Percentiles rank a stretch among this genome's conserved stretches.
phyloP scores from a whole-genome alignment of 2,797 vertebrate genomes.

The Psittacula echo region DNA sequence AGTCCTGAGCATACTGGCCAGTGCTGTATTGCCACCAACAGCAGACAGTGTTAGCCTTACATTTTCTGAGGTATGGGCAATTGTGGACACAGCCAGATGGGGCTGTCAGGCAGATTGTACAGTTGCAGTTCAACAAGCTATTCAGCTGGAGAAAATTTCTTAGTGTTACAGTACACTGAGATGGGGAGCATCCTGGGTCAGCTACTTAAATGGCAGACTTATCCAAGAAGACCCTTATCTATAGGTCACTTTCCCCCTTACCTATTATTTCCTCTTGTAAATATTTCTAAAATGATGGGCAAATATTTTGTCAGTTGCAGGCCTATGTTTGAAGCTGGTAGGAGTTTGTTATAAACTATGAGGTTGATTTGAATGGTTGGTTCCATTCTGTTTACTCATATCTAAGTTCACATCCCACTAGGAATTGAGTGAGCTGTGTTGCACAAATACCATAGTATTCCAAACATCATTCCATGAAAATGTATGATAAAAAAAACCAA shows the following conservation, averaged over 20 bases:
- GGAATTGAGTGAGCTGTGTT: neutral
- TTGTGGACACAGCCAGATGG: neutral
- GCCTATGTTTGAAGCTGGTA: neutral
- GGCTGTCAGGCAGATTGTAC: neutral
- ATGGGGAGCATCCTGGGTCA: neutral
- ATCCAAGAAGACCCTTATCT: neutral
- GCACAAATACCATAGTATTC: neutral
- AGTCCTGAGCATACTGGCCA: neutral
- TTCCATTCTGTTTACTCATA: neutral
- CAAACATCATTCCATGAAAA: neutral
- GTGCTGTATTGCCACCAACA: neutral
- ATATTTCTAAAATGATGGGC: neutral
- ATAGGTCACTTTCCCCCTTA: neutral
- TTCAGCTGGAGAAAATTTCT: neutral
- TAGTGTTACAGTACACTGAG: neutral
- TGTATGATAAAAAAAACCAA: neutral
- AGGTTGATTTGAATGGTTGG: neutral
- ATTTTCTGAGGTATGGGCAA: neutral
- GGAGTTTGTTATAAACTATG: neutral
- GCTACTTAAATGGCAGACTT: neutral
- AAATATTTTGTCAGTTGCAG: neutral
- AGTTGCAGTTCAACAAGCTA: neutral
- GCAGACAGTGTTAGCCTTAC: neutral
- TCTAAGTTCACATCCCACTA: neutral
- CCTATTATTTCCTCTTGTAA: neutral